Evolutionary conservation across 2,888 invertebrate genomes (phyloP).

Genomic region (Oligia strigilis): DNA sequence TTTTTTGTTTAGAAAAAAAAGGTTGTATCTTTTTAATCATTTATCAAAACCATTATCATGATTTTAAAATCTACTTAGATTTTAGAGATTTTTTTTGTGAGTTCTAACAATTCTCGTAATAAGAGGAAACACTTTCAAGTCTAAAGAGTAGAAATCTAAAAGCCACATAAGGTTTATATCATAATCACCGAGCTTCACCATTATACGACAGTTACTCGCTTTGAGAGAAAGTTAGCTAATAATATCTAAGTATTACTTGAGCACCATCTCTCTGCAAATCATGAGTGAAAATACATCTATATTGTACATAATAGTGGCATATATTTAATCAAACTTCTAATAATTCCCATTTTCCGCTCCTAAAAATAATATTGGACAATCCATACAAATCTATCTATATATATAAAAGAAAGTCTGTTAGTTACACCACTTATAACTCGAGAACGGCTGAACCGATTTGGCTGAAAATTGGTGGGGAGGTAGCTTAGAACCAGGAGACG

Average conservation of each 20-base stretch:
- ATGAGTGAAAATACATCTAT: neutral
- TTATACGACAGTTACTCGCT: conserved; percentile 19
- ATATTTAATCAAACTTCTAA: too few relatives aligned
- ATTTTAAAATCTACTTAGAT: too few relatives aligned
- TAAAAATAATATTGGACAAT: neutral
- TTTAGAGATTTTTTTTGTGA: too few relatives aligned
- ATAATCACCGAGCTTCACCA: conserved; percentile 13
- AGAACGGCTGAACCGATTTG: too few relatives aligned
- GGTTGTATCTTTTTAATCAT: too few relatives aligned
- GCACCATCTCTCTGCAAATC: neutral
- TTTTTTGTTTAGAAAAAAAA: too few relatives aligned
- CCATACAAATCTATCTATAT: too few relatives aligned
- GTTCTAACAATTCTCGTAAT: neutral
- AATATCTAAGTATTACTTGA: conserved; percentile 10
- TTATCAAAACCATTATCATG: too few relatives aligned
- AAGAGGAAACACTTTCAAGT: conserved; percentile 11
- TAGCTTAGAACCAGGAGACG: too few relatives aligned
- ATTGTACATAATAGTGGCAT: neutral
- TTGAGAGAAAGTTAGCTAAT: conserved; percentile 42
- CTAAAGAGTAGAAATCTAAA: conserved; percentile 21
- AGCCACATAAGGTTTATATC: neutral
- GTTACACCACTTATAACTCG: too few relatives aligned
- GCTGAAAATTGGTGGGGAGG: too few relatives aligned
- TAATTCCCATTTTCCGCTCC: neutral
- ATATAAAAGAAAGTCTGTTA: too few relatives aligned